A percentile compares a stretch with the other conserved stretches of the same genome.
phyloP scores from a whole-genome alignment of 2,797 vertebrate species.

The Acipenser oxyrinchus region DNA sequence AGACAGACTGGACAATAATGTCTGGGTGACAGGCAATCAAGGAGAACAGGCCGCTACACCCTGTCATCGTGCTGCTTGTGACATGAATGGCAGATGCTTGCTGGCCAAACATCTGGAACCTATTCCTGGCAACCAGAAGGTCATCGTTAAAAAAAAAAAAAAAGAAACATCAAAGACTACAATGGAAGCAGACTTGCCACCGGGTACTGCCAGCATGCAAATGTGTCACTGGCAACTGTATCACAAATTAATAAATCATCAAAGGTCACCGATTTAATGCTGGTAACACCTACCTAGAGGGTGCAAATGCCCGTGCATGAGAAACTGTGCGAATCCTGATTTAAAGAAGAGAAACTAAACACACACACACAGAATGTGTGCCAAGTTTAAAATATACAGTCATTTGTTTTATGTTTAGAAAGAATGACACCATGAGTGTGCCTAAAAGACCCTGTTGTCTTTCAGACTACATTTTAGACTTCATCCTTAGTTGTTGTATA shows the following conservation, averaged over 20 bases:
- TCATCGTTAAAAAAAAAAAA: constrained; percentile 1
- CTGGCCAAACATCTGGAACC: constrained; percentile 31
- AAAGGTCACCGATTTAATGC: too few relatives aligned
- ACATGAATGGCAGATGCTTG: constrained; percentile 30
- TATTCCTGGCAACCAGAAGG: constrained; percentile 18
- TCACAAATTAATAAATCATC: not conserved
- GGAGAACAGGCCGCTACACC: constrained; percentile 8
- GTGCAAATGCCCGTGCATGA: not conserved
- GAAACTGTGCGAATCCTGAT: too few relatives aligned
- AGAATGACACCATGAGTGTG: too few relatives aligned
- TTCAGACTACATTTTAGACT: too few relatives aligned
- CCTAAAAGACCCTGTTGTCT: too few relatives aligned
- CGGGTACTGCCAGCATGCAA: constrained; percentile 2
- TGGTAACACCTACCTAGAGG: not conserved
- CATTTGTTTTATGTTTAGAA: too few relatives aligned
- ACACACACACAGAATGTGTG: too few relatives aligned
- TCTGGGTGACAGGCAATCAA: constrained; percentile 31
- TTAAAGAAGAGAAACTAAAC: too few relatives aligned
- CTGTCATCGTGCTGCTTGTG: constrained; percentile 29
- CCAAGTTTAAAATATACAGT: too few relatives aligned
- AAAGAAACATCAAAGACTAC: constrained; percentile 14
- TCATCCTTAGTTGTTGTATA: too few relatives aligned
- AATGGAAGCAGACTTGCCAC: constrained; percentile 8
- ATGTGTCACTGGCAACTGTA: not conserved
- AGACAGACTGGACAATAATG: constrained; percentile 24